Percentiles rank a stretch among this genome's conserved stretches.
Evolutionary conservation across 1,140 invertebrate species (phyloP).

Genomic region (Amphibalanus amphitrite): DNA sequence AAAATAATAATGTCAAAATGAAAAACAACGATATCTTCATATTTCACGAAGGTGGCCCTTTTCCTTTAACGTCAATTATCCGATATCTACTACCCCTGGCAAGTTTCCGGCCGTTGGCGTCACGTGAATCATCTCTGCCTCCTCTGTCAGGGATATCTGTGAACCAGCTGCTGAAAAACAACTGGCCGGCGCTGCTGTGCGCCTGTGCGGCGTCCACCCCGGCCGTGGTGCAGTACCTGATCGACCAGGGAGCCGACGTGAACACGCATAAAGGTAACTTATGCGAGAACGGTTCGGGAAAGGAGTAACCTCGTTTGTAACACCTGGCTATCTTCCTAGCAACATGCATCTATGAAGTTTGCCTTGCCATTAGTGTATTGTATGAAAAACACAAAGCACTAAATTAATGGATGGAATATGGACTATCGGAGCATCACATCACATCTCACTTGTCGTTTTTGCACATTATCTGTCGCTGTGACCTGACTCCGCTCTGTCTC

Average conservation of each 20-base stretch:
- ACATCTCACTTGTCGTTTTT: neutral
- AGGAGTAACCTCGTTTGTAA: constrained; percentile 6
- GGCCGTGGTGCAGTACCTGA: constrained; percentile 26
- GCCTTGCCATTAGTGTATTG: neutral
- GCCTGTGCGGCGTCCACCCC: constrained; percentile 25
- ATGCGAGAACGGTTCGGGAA: no score
- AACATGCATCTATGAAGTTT: neutral
- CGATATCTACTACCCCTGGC: no score
- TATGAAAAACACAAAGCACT: neutral
- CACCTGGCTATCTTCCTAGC: neutral
- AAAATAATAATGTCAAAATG: no score
- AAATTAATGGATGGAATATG: neutral
- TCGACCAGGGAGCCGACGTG: constrained; percentile 28
- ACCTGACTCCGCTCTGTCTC: neutral
- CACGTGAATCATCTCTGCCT: no score
- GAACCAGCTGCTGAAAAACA: constrained; percentile 26
- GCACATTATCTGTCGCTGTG: neutral
- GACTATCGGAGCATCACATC: neutral
- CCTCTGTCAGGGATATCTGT: constrained; percentile 18
- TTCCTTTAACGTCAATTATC: no score
- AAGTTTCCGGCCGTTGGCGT: no score
- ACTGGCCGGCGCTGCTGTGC: constrained; percentile 35
- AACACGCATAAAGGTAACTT: constrained; percentile 31
- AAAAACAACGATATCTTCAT: no score
- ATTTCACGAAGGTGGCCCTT: no score